Conservation (phyloP, 2,113 vertebrate genomes). For the Corynorhinus townsendii region DNA sequence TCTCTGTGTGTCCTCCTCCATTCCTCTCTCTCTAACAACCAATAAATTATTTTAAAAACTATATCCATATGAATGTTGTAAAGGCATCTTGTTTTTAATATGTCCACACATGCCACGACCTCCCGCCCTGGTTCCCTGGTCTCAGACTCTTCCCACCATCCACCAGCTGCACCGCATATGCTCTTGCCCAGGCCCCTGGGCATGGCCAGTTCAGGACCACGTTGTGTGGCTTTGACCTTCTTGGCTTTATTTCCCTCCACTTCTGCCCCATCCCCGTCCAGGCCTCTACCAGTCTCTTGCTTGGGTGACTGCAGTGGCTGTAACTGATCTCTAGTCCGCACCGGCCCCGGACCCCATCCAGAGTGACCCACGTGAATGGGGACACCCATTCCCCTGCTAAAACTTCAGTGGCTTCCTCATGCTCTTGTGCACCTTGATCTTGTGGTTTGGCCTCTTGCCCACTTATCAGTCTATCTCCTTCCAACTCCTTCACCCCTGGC, state of each 20-base stretch:
- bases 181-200: neutral
- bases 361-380: neutral
- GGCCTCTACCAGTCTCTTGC: neutral
- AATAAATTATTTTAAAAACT: too few relatives aligned
- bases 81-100: neutral
- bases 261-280: neutral
- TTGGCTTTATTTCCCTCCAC: neutral
- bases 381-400: neutral
- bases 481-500: neutral
- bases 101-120: neutral
- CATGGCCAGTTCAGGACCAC: neutral
- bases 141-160: neutral
- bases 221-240: neutral
- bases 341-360: neutral
- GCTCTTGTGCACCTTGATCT: neutral
- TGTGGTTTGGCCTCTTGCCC: neutral
- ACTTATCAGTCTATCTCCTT: neutral
- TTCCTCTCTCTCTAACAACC: too few relatives aligned
- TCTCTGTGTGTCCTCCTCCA: too few relatives aligned
- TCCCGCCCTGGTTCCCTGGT: neutral
- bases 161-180: accelerated
- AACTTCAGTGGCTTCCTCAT: neutral
- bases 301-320: neutral
- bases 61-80: neutral
- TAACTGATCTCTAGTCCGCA: neutral